A percentile compares a stretch with the other conserved stretches of the same genome.
phyloP scores from a whole-genome alignment of 2,888 invertebrate genomes.

The Tinea trinotella region DNA sequence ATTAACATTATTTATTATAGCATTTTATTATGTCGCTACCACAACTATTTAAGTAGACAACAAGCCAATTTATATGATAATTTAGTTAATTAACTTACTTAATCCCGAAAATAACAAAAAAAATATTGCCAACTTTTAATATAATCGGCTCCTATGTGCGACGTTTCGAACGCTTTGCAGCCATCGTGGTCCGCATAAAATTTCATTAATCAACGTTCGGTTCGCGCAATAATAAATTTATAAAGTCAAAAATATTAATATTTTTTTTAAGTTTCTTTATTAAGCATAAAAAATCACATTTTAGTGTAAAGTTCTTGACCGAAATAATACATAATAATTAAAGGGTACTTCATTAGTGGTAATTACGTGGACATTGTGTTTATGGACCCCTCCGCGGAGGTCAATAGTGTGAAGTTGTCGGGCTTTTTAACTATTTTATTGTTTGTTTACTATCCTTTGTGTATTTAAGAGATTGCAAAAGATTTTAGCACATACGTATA shows the following conservation, averaged over 20 bases:
- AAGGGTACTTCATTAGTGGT: not conserved
- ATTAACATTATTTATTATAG: too few species aligned
- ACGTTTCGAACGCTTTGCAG: too few species aligned
- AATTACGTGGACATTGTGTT: not conserved
- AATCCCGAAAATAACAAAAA: conserved; percentile 5
- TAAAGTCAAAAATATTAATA: too few species aligned
- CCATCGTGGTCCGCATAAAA: too few species aligned
- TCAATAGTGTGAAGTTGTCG: not conserved
- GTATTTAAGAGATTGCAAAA: too few species aligned
- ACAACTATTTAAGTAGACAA: conserved; percentile 4
- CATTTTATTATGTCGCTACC: conserved; percentile 3
- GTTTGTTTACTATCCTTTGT: not conserved
- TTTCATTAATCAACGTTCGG: too few species aligned
- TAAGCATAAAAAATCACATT: too few species aligned
- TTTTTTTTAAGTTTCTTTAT: too few species aligned
- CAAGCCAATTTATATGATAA: not conserved
- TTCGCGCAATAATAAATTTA: too few species aligned
- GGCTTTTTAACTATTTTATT: not conserved
- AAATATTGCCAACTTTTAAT: conserved; percentile 5
- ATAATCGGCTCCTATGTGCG: conserved; percentile 8
- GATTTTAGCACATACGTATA: too few species aligned
- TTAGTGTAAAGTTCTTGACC: not conserved
- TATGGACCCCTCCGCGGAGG: not conserved
- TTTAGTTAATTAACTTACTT: not conserved
- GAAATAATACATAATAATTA: conserved; percentile 1